Base-by-base conservation (phyloP, 1,140 invertebrate species). In the Lordiphosa clarofinis region DNA sequence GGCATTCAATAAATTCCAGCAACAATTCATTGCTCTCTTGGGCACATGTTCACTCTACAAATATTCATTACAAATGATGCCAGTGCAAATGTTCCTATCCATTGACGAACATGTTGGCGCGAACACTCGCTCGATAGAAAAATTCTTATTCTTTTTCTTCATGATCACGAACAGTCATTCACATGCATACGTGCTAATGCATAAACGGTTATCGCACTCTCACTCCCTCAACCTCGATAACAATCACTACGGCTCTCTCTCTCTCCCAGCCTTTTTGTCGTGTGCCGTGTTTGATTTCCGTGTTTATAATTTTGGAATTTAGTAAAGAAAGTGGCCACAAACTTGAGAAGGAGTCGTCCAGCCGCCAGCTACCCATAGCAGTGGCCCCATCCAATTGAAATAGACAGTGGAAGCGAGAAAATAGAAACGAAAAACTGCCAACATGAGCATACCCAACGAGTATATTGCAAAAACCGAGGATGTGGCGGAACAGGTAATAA, bases 391-490 rank as follows among this genome's bases (percentile, higher is more conserved):
- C 13, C 24, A 43, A 59, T 31, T 42, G 42, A 24, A 46, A 28
- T 13, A 64, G 53, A 50, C 33, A 31, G 28, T 31, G 28, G 28
- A 31, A 31, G 39, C 12, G 24, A 61, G 43, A 39, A 31, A 57
- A 47, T 36, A 33, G 47, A 47, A 40, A 39, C 47, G 35, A n/a
- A 15, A 61, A 70, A 56, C 66, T 64, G 64, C 76, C 78, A 82
- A 78, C 58, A 96, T 95, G 94, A 93, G 93, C 91, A 92, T 93
- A 90, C 94, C 95, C 89, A 95, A 94, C 90, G 95, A 97, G 92
- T 93, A 97, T 87, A 91, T 98, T 82, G 93, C 95, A 58, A 96
- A 94, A 88, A 96, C 96, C 38, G 97, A 99, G 91, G 97, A 98
- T 90, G 91, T 97, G 79, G 96, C 96, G 55, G 97, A 99, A 91